Percentiles rank a stretch among this genome's conserved stretches.
These are phyloP conservation scores for Pachyuromys duprasi DNA, from an alignment of 2,797 vertebrate genomes.

Conservation along the genomic window DNA sequence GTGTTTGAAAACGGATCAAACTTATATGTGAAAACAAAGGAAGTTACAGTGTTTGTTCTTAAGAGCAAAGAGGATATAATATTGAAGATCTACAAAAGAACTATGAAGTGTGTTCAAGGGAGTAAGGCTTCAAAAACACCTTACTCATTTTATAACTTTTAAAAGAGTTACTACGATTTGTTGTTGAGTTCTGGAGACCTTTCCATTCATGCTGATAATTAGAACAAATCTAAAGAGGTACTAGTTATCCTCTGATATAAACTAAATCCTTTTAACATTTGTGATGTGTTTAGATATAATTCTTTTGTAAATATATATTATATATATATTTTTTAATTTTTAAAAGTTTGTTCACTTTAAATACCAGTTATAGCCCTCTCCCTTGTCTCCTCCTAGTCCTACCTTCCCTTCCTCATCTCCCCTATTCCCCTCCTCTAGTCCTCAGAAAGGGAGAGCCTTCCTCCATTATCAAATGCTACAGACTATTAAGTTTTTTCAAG, in stretches of 20 bases:
- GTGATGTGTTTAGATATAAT: not conserved
- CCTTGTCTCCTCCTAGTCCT: no score
- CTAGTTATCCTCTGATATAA: not conserved
- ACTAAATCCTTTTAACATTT: not conserved
- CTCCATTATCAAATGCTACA: no score
- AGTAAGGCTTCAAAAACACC: constrained; percentile 53
- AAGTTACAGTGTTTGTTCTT: constrained; percentile 54
- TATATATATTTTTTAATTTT: no score
- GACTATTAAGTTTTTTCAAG: no score
- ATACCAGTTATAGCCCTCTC: no score
- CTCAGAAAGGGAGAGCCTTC: no score
- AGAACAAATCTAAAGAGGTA: not conserved
- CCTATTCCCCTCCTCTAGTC: no score
- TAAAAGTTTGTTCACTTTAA: no score
- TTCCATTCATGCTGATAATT: not conserved
- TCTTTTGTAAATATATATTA: no score
- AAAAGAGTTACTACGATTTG: fast-evolving
- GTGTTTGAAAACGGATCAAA: constrained; percentile 49
- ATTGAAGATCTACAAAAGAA: constrained; percentile 51
- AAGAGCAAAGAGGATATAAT: constrained; percentile 46
- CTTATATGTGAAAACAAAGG: constrained; percentile 62
- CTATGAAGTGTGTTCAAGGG: constrained; percentile 40
- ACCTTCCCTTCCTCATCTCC: no score
- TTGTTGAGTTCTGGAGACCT: not conserved
- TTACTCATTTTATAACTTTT: constrained; percentile 50